These are phyloP conservation scores for Probosciger aterrimus DNA, from an alignment of 2,113 vertebrate species.

Conservation along the genomic window DNA sequence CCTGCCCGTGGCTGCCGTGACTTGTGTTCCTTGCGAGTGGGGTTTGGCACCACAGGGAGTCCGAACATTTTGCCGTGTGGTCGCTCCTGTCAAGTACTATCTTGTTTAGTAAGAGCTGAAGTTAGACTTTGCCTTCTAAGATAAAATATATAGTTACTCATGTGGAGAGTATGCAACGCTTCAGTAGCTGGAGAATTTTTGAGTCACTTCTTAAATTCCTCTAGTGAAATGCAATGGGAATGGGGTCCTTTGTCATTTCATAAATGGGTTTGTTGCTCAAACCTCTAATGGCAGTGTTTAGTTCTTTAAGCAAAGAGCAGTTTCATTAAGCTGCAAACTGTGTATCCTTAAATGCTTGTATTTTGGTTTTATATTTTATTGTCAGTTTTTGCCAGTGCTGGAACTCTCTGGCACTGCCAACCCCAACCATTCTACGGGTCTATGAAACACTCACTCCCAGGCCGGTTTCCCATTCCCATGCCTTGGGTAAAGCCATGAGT, in stretches of 20 bases:
- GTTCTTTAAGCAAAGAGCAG: neutral
- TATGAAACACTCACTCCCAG: accelerated
- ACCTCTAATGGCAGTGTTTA: neutral
- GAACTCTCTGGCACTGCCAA: neutral
- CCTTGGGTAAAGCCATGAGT: too few species aligned
- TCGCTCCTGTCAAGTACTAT: neutral
- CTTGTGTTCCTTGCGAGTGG: neutral
- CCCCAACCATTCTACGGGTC: neutral
- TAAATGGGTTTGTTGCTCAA: neutral
- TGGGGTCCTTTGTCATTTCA: accelerated
- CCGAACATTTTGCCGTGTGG: neutral
- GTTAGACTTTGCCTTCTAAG: neutral
- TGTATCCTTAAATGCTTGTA: neutral
- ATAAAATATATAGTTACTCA: neutral
- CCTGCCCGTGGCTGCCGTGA: neutral
- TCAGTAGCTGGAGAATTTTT: neutral
- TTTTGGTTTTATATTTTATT: neutral
- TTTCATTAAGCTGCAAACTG: neutral
- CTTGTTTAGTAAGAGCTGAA: neutral
- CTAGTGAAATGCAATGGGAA: neutral
- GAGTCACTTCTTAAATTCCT: neutral
- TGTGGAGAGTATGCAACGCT: neutral
- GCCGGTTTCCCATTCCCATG: neutral
- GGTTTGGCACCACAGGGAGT: neutral
- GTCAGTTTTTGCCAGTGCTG: neutral